Base-by-base conservation (phyloP, 1,140 invertebrate genomes). In the Cyphomyrmex costatus region DNA sequence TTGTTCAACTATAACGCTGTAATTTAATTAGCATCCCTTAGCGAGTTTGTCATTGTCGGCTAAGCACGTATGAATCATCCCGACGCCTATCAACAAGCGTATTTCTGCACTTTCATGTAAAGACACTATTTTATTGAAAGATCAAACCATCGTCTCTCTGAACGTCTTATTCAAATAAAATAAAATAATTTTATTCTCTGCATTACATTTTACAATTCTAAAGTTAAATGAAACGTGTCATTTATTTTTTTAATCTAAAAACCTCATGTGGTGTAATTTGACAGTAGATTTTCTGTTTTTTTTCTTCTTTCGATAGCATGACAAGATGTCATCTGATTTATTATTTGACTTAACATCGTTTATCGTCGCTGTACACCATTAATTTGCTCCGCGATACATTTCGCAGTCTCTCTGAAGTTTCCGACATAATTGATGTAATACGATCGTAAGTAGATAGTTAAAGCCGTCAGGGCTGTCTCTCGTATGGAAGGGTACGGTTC, bases 401-500 rank as follows among this genome's bases (percentile, higher is more conserved):
- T 88, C 70, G 24, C 58, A 66, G 80, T 19, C 58, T 82, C 58
- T 66, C 33, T 49, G 46, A 73, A 60, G 74, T 89, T 85, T 88
- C 60, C 30, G 24, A 49, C n/a, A 71, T 89, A 89, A 86, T 89
- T 73, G 87, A 88, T 66, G 87, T 86, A 82, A 89, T 46, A 86
- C 58, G 70, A 56, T 77, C 33, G 12, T 36, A 49, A 51, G 33
- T 56, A 30, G 68, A 65, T 74, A 83, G 53, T 46, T 86, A 33
- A 49, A 61, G 21, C n/a, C 30, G 63, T 58, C 42, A 66, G 56
- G 68, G 60, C 56, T 65, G 84, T 71, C 82, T 79, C 53, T 42
- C 63, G 56, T 12, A 53, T 77, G 24, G 27, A 65, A 58, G 53
- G 49, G 65, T 63, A 60, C n/a, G 21, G 60, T 73, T n/a, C 56